Conservation (phyloP, 2,888 invertebrate species). For the Acanthosepion esculentum region DNA sequence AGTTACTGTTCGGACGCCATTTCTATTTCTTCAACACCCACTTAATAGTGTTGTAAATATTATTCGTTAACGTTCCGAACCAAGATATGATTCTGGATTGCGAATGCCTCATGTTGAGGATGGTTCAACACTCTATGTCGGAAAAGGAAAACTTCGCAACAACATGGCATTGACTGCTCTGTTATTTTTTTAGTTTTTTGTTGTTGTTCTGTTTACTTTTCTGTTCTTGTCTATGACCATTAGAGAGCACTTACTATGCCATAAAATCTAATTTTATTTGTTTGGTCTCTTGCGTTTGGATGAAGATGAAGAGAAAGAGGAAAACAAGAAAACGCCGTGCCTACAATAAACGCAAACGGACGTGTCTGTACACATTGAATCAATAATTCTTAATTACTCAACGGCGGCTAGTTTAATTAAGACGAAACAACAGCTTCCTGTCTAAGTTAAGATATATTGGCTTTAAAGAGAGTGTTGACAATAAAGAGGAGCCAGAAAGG, state of each 20-base stretch:
- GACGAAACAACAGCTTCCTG: neutral
- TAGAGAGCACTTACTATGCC: neutral
- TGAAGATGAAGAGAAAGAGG: neutral
- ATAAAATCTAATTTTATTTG: neutral
- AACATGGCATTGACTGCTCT: neutral
- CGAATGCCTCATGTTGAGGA: no score
- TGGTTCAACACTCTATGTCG: no score
- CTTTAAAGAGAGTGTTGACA: neutral
- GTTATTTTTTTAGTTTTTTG: neutral
- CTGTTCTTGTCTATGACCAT: neutral
- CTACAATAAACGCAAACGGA: neutral
- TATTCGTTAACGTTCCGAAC: no score
- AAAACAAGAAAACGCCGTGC: neutral
- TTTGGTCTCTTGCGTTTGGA: neutral
- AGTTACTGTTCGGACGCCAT: no score
- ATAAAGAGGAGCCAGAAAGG: neutral
- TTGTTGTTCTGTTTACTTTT: no score
- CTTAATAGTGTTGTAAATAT: no score
- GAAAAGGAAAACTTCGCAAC: no score
- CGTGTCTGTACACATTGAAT: neutral
- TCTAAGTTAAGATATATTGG: neutral
- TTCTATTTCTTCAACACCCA: no score
- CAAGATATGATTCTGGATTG: no score
- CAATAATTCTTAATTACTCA: conserved; percentile 12
- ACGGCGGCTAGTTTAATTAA: neutral